Base-by-base conservation (phyloP, 2,797 vertebrate species). In the Centropyge bicolor region DNA sequence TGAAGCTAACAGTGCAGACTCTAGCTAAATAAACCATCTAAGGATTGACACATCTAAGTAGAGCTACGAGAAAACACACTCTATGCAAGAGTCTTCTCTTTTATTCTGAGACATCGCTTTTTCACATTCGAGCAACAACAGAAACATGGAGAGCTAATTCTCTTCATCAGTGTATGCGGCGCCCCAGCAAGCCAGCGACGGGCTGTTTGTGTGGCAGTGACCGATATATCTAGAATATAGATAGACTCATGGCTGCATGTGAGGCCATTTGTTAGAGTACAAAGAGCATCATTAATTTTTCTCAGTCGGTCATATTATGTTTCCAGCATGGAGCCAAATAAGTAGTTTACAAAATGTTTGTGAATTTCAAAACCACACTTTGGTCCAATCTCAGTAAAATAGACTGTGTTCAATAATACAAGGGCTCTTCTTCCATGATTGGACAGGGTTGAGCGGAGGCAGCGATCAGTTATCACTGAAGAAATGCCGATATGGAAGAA, bases 21-120 rank as follows among this genome's bases (percentile, higher is more conserved):
- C 78, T 79, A 86, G 90, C 89, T 94, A 93, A 92, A 93, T 92
- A 93, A 94, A 93, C 89, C 92, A 93, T 93, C 89, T 83, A 85
- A 90, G 78, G 89, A 91, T 80, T 90, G 89, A 89, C 91, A 90
- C 89, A 84, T 92, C 91, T 89, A 88, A 88, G 89, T 84, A 66
- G 83, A 92, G 86, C 92, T 86, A 89, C 73, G 86, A 91, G 79
- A 83, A 84, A 90, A 88, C 80, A 65, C 77, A 88, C 70, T 82
- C 78, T 77, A 56, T 12, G 60, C 8, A 35, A 82, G 80, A 82
- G 75, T 84, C 67, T 79, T 31, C 70, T 75, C 70, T 86, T 89
- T 89, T 74, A 75, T 80, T 90, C 77, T 49, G 72, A 90, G 81
- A 85, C 78, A 70, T 86, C 81, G 12, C 73, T 76, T 87, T 83